Conservation (phyloP, 1,140 invertebrate species). For the Centruroides vittatus region DNA sequence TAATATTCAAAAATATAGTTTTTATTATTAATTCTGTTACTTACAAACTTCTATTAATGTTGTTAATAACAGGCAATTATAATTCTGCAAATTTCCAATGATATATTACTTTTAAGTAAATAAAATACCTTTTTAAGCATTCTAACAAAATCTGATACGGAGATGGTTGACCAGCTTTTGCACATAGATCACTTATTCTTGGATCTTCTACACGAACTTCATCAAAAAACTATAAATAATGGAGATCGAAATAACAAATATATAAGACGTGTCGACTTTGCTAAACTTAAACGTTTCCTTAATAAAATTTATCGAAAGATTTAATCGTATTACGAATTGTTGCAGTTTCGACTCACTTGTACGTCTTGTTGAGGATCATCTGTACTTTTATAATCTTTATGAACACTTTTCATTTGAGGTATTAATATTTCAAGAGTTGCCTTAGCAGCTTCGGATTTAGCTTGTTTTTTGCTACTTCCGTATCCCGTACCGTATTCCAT, state of each 20-base stretch:
- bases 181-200: slow-evolving; percentile 80
- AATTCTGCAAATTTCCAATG: too few species aligned
- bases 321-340: too few species aligned
- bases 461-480: slow-evolving; percentile 87
- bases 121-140: slow-evolving; percentile 57
- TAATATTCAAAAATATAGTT: too few species aligned
- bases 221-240: slow-evolving; percentile 59
- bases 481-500: slow-evolving; percentile 84
- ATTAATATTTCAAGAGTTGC: slow-evolving; percentile 83
- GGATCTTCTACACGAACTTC: slow-evolving; percentile 86
- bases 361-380: too few species aligned
- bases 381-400: too few species aligned
- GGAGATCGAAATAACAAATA: too few species aligned
- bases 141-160: slow-evolving; percentile 86
- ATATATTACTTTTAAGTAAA: neutral
- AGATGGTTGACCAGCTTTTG: slow-evolving; percentile 84
- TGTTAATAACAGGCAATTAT: neutral
- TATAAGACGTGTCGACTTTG: too few species aligned
- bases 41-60: neutral
- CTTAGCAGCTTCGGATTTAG: slow-evolving; percentile 72
- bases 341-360: too few species aligned
- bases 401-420: slow-evolving; percentile 70
- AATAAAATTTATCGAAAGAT: too few species aligned
- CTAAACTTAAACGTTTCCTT: too few species aligned
- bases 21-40: neutral